A percentile compares a stretch with the other conserved stretches of the same genome.
These are phyloP conservation scores for Phylloscopus trochilus DNA, from an alignment of 2,113 vertebrate species.

Conservation along the genomic window DNA sequence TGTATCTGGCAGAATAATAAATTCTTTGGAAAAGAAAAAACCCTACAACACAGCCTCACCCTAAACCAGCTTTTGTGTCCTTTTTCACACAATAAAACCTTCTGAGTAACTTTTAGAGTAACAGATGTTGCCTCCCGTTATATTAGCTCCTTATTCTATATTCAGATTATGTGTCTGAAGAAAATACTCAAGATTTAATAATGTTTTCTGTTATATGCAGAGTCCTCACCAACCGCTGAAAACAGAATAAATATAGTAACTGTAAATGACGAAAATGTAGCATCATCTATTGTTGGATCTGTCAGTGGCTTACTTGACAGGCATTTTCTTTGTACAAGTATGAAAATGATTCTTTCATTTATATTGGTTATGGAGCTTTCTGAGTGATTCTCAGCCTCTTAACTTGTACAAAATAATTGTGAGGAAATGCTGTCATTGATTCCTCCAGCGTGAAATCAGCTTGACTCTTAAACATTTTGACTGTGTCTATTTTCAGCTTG, in stretches of 20 bases:
- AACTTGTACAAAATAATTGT: neutral
- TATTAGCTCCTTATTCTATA: neutral
- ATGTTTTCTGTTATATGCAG: neutral
- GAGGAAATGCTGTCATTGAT: neutral
- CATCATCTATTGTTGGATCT: neutral
- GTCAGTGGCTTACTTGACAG: neutral
- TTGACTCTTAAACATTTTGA: neutral
- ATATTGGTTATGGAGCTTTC: neutral
- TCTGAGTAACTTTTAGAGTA: neutral
- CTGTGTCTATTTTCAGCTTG: neutral
- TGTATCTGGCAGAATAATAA: slow-evolving; percentile 33
- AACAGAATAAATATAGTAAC: slow-evolving; percentile 17
- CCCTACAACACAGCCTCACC: neutral
- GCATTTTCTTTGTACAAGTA: neutral
- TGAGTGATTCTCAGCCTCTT: neutral
- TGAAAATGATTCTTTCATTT: neutral
- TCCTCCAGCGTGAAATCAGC: neutral
- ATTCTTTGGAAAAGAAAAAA: neutral
- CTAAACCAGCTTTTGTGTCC: neutral
- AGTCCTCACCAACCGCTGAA: neutral
- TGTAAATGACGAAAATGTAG: neutral
- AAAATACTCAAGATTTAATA: neutral
- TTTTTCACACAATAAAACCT: neutral
- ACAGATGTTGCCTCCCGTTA: neutral
- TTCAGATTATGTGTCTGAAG: neutral